phyloP scores from a whole-genome alignment of 53 echinoderm and acorn worm species.

The Zoroaster sp. region DNA sequence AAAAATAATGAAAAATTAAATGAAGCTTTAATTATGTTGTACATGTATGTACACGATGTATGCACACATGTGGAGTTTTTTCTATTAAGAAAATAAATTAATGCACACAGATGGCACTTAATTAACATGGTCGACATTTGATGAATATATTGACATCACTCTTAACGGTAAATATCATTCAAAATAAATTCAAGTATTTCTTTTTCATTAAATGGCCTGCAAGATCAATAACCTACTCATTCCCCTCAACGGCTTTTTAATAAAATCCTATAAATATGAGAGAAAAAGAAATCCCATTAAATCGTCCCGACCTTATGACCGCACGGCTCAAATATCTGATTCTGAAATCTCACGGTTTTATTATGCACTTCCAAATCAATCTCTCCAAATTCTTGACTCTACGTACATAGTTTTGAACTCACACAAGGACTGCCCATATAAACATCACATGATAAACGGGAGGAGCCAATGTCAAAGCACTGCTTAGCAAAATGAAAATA shows the following conservation, averaged over 20 bases:
- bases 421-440: background rate
- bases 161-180: background rate
- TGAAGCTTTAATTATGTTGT: too few species aligned
- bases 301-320: constrained; percentile 9
- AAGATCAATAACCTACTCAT: constrained; percentile 15
- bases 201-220: background rate
- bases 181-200: background rate
- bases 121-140: background rate
- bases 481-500: too few species aligned
- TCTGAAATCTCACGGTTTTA: constrained; percentile 1
- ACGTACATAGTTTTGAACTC: background rate
- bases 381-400: background rate
- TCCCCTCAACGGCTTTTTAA: background rate
- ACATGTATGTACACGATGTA: too few species aligned
- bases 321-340: background rate
- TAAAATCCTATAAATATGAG: background rate
- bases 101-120: too few species aligned
- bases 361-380: background rate
- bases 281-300: constrained; percentile 30
- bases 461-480: too few species aligned
- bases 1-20: too few species aligned
- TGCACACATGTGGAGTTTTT: too few species aligned
- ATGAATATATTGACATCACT: background rate
- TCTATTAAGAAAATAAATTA: too few species aligned
- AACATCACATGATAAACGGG: background rate